phyloP scores from a whole-genome alignment of 2,113 vertebrate species.

The Pterocles burchelli region DNA sequence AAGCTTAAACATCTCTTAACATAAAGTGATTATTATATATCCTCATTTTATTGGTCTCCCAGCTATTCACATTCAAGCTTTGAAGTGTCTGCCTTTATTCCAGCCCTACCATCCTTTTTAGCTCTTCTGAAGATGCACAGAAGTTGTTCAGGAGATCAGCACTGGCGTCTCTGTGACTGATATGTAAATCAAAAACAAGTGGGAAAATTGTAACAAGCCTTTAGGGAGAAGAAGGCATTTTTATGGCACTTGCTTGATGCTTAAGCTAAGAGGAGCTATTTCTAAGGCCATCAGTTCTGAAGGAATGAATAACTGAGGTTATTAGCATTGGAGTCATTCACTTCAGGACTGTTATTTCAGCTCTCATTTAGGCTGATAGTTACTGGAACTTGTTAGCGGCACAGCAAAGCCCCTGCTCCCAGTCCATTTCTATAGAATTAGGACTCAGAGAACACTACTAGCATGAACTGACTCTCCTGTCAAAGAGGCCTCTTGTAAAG shows the following conservation, averaged over 20 bases:
- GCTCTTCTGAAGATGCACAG: background rate
- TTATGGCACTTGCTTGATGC: background rate
- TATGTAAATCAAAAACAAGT: conserved; percentile 35
- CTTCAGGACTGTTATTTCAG: background rate
- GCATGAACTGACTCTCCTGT: background rate
- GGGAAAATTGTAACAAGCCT: background rate
- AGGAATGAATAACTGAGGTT: background rate
- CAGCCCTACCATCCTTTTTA: background rate
- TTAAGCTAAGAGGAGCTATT: background rate
- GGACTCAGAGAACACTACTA: background rate
- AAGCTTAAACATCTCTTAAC: background rate
- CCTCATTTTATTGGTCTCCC: background rate
- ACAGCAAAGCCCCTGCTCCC: background rate
- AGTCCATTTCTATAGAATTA: accelerated
- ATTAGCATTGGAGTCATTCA: background rate
- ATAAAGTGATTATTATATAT: conserved; percentile 1
- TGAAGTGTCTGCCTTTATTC: conserved; percentile 35
- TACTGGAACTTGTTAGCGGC: background rate
- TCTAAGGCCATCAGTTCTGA: conserved; percentile 20
- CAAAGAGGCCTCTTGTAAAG: background rate
- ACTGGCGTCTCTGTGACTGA: background rate
- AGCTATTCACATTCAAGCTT: conserved; percentile 13
- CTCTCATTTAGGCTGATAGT: background rate
- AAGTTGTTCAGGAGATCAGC: background rate
- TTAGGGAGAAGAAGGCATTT: background rate